Evolutionary conservation across 2,113 vertebrate species (phyloP).

Genomic region (Coturnix japonica): DNA sequence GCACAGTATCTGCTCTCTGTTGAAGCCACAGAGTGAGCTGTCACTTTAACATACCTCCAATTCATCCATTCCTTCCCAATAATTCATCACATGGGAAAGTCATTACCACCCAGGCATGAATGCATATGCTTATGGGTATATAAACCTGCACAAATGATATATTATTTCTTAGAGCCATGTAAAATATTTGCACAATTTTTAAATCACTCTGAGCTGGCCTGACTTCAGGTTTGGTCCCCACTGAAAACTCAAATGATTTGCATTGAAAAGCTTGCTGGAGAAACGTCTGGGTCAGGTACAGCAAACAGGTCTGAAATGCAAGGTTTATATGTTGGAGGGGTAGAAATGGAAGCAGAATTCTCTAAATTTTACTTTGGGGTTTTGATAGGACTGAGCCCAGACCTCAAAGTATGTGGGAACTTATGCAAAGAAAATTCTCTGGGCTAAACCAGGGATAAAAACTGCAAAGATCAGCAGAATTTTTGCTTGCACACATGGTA

Average conservation of each 20-base stretch:
- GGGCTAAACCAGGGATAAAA: background rate
- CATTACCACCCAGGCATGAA: background rate
- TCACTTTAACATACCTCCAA: background rate
- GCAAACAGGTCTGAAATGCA: background rate
- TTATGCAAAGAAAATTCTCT: background rate
- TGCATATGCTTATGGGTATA: background rate
- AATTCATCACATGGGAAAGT: constrained; percentile 29
- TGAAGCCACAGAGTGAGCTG: background rate
- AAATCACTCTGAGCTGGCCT: constrained; percentile 1
- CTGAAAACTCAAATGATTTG: background rate
- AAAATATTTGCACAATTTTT: constrained; percentile 50
- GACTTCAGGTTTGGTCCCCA: background rate
- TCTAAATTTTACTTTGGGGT: background rate
- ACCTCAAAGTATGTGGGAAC: background rate
- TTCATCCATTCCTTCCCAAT: background rate
- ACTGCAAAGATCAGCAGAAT: background rate
- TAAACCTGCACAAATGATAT: background rate
- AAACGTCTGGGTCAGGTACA: background rate
- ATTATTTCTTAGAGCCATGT: constrained; percentile 28
- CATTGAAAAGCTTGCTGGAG: background rate
- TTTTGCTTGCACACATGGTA: background rate
- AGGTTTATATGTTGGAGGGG: background rate
- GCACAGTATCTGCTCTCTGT: background rate
- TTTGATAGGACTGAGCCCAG: constrained; percentile 31
- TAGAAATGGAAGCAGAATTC: background rate